Percentiles rank a stretch among this genome's conserved stretches.
phyloP scores from a whole-genome alignment of 2,113 vertebrate species.

The Symphodus melops region DNA sequence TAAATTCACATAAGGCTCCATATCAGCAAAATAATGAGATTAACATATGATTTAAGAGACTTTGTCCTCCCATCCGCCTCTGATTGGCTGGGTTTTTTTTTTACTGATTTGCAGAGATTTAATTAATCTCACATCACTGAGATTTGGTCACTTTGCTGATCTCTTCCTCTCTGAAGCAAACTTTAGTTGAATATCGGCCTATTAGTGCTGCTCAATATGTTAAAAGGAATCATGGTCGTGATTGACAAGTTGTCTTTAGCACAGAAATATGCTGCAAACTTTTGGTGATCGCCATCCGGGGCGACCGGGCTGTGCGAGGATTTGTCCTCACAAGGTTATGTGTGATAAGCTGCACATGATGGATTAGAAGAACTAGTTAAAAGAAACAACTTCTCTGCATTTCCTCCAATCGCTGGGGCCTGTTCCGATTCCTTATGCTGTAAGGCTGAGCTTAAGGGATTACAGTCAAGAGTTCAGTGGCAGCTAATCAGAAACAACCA shows the following conservation, averaged over 20 bases:
- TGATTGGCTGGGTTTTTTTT: neutral
- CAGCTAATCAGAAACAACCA: conserved; percentile 75
- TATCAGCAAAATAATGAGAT: conserved; percentile 43
- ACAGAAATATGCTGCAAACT: neutral
- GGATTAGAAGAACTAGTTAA: conserved; percentile 61
- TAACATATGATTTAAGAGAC: conserved; percentile 7
- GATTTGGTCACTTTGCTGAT: neutral
- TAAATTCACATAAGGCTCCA: conserved; percentile 7
- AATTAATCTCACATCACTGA: neutral
- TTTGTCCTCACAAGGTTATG: conserved; percentile 34
- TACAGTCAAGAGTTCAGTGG: conserved; percentile 74
- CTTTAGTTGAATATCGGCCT: neutral
- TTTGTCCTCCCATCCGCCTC: neutral
- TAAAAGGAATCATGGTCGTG: neutral
- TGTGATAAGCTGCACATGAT: conserved; percentile 46
- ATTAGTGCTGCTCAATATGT: neutral
- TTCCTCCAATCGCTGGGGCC: conserved; percentile 48
- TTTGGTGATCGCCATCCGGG: conserved; percentile 18
- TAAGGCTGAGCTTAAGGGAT: conserved; percentile 71
- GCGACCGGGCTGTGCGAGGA: conserved; percentile 15
- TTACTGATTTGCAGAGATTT: neutral
- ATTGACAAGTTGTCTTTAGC: neutral
- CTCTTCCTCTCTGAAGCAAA: neutral
- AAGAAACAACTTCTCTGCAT: conserved; percentile 47
- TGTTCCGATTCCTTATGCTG: conserved; percentile 48